A percentile compares a stretch with the other conserved stretches of the same genome.
Conservation (phyloP, 2,888 invertebrate species). For the Pandemis corylana region DNA sequence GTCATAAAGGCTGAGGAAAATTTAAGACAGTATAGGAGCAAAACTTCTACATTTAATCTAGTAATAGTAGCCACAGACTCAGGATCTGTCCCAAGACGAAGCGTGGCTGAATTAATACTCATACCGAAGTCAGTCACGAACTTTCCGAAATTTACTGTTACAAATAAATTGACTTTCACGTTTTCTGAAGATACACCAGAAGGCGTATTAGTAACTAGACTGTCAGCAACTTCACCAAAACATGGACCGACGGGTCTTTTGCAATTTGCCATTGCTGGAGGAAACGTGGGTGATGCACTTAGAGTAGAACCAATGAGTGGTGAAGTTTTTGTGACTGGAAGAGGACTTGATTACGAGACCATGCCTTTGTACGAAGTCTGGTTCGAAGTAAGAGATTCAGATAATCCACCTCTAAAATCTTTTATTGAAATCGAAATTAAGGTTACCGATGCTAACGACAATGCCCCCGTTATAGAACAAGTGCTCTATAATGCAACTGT, state of each 20-base stretch:
- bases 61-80: constrained; percentile 93
- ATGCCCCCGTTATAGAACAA: constrained; percentile 92
- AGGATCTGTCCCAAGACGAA: constrained; percentile 88
- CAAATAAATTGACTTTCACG: constrained; percentile 89
- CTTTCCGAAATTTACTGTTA: constrained; percentile 92
- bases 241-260: constrained; percentile 88
- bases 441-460: constrained; percentile 97
- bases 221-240: constrained; percentile 92
- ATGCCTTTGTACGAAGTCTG: constrained; percentile 94
- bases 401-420: constrained; percentile 91
- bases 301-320: constrained; percentile 92
- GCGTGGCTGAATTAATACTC: constrained; percentile 90
- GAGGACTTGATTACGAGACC: constrained; percentile 94
- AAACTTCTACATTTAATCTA: constrained; percentile 87
- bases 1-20: constrained; percentile 92
- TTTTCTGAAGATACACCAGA: constrained; percentile 92
- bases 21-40: constrained; percentile 83
- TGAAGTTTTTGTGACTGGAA: constrained; percentile 91
- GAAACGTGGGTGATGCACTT: constrained; percentile 95
- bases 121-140: constrained; percentile 90
- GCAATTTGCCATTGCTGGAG: constrained; percentile 95
- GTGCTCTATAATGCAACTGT: constrained; percentile 93
- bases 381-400: constrained; percentile 95
- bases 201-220: constrained; percentile 90
- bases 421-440: constrained; percentile 93